Conservation (phyloP, 2,797 vertebrate species). For the Sus cebifrons region DNA sequence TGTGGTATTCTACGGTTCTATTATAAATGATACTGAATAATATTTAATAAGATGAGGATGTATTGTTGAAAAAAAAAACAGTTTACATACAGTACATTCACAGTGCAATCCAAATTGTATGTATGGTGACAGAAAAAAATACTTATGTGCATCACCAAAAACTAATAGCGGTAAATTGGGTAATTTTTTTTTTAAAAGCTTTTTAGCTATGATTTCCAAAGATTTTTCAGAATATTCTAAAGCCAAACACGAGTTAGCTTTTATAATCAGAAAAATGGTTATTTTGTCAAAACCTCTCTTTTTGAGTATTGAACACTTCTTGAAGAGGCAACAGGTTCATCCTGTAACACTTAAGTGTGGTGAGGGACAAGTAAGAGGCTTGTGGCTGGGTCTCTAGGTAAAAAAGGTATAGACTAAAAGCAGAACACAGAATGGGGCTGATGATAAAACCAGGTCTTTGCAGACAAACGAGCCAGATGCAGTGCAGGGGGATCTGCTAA, state of each 20-base stretch:
- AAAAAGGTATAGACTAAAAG: not conserved
- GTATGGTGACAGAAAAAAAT: not conserved
- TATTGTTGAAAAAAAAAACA: not conserved
- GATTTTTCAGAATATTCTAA: not conserved
- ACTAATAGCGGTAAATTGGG: not conserved
- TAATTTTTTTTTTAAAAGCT: not conserved
- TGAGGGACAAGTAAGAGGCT: not conserved
- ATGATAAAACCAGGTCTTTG: not conserved
- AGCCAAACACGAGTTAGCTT: not conserved
- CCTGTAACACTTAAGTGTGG: not conserved
- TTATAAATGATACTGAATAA: not conserved
- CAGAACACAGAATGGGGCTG: not conserved
- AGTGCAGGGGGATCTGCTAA: not conserved
- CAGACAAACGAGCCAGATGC: not conserved
- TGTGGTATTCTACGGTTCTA: not conserved
- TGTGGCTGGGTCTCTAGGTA: not conserved
- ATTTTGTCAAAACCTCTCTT: constrained; percentile 8
- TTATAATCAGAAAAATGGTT: not conserved
- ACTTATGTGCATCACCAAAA: not conserved
- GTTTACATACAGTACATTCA: not conserved
- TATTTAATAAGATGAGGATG: not conserved
- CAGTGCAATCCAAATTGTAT: not conserved
- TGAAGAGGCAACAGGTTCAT: not conserved
- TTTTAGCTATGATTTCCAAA: not conserved
- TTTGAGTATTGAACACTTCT: not conserved